Conservation (phyloP, 1,140 invertebrate species). For the Parasteatoda tepidariorum region DNA sequence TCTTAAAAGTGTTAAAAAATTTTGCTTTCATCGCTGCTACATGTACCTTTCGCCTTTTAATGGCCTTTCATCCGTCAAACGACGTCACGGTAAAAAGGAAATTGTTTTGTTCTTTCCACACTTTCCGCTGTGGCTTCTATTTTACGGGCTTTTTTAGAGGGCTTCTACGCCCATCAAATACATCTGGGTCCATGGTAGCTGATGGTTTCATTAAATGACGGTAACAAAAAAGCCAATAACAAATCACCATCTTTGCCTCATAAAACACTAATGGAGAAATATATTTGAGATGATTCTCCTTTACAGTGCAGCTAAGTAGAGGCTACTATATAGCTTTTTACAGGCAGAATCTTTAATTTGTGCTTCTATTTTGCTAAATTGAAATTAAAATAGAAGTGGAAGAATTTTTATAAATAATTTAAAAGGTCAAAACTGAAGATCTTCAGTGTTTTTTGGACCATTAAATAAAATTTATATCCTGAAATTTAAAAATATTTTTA, state of each 20-base stretch:
- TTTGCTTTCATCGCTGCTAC: neutral
- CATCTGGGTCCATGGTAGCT: slow-evolving; percentile 27
- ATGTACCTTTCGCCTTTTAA: slow-evolving; percentile 23
- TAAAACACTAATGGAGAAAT: slow-evolving; percentile 47
- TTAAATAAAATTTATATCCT: no score
- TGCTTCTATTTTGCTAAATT: neutral
- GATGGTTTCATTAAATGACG: slow-evolving; percentile 54
- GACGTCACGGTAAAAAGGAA: slow-evolving; percentile 18
- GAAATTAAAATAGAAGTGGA: neutral
- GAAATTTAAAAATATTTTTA: no score
- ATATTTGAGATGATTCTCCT: slow-evolving; percentile 16
- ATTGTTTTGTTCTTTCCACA: neutral
- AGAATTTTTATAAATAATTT: neutral
- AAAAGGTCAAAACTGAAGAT: no score
- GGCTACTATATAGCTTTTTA: no score
- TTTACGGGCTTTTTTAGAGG: slow-evolving; percentile 39
- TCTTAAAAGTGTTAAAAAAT: neutral
- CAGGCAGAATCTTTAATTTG: neutral
- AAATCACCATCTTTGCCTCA: slow-evolving; percentile 27
- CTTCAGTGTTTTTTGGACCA: no score
- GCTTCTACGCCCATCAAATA: slow-evolving; percentile 39
- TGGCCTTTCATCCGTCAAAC: slow-evolving; percentile 47
- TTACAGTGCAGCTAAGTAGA: neutral
- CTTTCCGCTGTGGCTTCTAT: slow-evolving; percentile 10
- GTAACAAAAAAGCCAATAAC: slow-evolving; percentile 17